These are phyloP conservation scores for Mastigias papua DNA, from an alignment of 30 jellyfish, hydroid and myxozoan species.

Conservation along the genomic window DNA sequence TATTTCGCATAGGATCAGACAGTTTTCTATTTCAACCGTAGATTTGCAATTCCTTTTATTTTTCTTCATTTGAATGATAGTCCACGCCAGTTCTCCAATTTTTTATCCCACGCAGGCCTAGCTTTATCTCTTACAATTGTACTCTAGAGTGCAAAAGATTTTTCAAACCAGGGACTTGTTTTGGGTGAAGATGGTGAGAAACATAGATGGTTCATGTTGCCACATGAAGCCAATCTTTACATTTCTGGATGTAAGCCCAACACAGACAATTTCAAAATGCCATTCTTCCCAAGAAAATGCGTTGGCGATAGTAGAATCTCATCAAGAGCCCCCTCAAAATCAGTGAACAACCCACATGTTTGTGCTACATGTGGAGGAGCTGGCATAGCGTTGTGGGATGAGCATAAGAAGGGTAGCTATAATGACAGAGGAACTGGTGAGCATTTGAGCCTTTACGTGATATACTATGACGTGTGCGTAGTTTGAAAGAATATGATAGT, in stretches of 20 bases:
- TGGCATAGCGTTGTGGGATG: not conserved
- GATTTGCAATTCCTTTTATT: too few species aligned
- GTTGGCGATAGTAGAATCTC: slow-evolving; percentile 41
- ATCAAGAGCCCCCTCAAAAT: slow-evolving; percentile 34
- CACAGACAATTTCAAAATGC: slow-evolving; percentile 54
- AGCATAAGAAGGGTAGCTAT: not conserved
- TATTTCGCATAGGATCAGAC: too few species aligned
- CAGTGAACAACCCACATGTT: slow-evolving; percentile 44
- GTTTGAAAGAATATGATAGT: too few species aligned
- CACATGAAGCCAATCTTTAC: slow-evolving; percentile 82
- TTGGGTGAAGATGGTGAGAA: slow-evolving; percentile 86
- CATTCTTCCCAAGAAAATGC: slow-evolving; percentile 80
- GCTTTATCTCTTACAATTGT: too few species aligned
- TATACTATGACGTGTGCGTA: too few species aligned
- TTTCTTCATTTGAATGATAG: too few species aligned
- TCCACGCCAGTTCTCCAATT: too few species aligned
- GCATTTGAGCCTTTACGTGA: too few species aligned
- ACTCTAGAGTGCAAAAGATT: too few species aligned
- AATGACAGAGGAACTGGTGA: not conserved
- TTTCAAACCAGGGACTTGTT: slow-evolving; percentile 79
- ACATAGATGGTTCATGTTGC: slow-evolving; percentile 88
- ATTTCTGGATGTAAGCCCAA: slow-evolving; percentile 48
- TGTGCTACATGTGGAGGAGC: slow-evolving; percentile 56
- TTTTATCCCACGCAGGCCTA: too few species aligned
- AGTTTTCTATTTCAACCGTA: too few species aligned